Base-by-base conservation (phyloP, 2,888 invertebrate species). In the Stenoptilia bipunctidactyla region DNA sequence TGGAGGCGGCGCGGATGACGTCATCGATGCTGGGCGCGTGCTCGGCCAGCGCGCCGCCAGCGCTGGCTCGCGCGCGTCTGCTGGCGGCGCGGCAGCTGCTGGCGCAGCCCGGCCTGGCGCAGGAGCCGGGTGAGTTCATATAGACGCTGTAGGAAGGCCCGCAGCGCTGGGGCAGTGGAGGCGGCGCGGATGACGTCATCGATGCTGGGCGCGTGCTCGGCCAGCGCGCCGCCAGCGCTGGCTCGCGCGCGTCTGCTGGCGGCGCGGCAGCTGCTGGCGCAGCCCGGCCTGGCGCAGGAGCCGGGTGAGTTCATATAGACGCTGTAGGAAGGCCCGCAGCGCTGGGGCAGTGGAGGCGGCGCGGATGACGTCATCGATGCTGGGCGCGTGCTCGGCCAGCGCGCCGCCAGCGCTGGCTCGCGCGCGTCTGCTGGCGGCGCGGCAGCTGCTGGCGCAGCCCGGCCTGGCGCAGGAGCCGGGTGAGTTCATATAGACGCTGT, bases 311-410 rank as follows among this genome's bases (percentile, higher is more conserved):
- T n/a, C n/a, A n/a, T n/a, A n/a, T n/a, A n/a, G n/a, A n/a, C n/a
- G n/a, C n/a, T n/a, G n/a, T n/a, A n/a, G n/a, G n/a, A n/a, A n/a
- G n/a, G n/a, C n/a, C n/a, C n/a, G n/a, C n/a, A n/a, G n/a, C n/a
- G n/a, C n/a, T n/a, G n/a, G n/a, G n/a, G n/a, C 91, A 0, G 85
- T 89, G 6, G 95, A 96, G 56, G 92, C 94, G 1, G 91, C 92
- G 53, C 76, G 96, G 13, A 91, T 94, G 0, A 82, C 87, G 0
- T 87, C 89, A 4, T 87, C 90, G n/a, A 90, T 95, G 86, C 71
- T 96, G 44, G 93, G n/a, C n/a, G n/a, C n/a, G n/a, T n/a, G n/a
- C n/a, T n/a, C n/a, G n/a, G n/a, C 93, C 27, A 82, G 89, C 36
- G 84, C 88, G 1, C 89, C 92, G 10, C 86, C 88, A 1, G 87